Evolutionary conservation across 2,113 vertebrate genomes (phyloP), one percentile per base, ranked within the genome.

Genomic region (Peromyscus maniculatus): DNA sequence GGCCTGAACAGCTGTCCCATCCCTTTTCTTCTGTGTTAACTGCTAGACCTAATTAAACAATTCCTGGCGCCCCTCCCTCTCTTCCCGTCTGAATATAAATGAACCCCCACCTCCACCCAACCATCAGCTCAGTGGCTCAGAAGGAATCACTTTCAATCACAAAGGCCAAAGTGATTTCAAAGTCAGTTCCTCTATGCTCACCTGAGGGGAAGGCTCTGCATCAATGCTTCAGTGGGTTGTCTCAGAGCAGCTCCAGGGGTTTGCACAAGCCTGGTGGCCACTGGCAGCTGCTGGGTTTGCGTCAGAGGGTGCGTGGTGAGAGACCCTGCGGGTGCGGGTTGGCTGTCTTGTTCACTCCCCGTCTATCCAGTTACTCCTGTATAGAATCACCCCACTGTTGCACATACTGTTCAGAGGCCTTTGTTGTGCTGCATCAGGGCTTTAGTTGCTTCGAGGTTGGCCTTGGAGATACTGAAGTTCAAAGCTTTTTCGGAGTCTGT

Each of bases 21-120:
- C 98, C 98, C 55, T 98, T 99, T 98, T 98, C 97, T 98, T 98
- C 98, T 82, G 92, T 98, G 97, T 98, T 98, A 98, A 98, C 98
- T 98, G 97, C 98, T 97, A 98, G 98, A 98, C 98, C 98, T 99
- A 99, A 99, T 99, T 99, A 99, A 98, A 98, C 98, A 98, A 77
- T 97, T 98, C 98, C 98, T 93, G 33, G 97, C 98, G 97, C 74
- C 94, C 96, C 98, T 97, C 97, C 94, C 98, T 97, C 97, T 97
- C 98, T 93, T 97, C 97, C 98, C 95, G 80, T 98, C 98, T 98
- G 98, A 99, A 99, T 98, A 98, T 98, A 98, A 98, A 99, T 98
- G 93, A 98, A 97, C 96, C 95, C 78, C 66, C 87, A 98, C 98
- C 87, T 66, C 46, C 26, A 31, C 11, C 55, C 55, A 36, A 26